Conservation (phyloP, 2,797 vertebrate species). For the Cygnus olor region DNA sequence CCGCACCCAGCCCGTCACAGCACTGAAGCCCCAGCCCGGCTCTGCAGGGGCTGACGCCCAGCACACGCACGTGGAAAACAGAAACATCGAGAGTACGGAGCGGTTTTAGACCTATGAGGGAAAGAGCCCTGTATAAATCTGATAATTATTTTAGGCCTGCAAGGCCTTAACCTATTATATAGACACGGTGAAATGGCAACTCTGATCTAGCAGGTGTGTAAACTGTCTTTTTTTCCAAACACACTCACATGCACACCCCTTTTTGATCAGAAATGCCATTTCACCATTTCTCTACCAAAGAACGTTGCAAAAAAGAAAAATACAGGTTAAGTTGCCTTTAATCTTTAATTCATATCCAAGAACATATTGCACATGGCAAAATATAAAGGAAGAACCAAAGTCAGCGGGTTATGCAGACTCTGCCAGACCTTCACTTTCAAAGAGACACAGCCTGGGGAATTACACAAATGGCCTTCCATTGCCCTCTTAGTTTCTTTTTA, state of each 20-base stretch:
- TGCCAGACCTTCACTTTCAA: constrained; percentile 79
- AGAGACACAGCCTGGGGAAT: constrained; percentile 84
- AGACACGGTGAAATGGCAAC: fast-evolving
- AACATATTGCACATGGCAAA: constrained; percentile 61
- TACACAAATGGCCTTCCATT: constrained; percentile 79
- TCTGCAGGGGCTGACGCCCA: no score
- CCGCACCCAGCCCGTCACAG: no score
- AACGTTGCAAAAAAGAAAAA: constrained; percentile 32
- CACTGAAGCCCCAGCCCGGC: no score
- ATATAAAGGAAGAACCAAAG: constrained; percentile 73
- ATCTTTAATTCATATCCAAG: constrained; percentile 79
- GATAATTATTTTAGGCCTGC: neutral
- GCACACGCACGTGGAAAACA: fast-evolving
- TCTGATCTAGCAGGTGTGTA: neutral
- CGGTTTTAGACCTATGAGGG: fast-evolving
- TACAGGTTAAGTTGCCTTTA: constrained; percentile 78
- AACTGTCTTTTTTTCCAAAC: neutral
- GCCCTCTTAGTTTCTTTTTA: constrained; percentile 81
- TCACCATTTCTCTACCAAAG: constrained; percentile 26
- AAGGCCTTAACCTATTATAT: neutral
- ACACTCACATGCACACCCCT: neutral
- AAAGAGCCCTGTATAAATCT: neutral
- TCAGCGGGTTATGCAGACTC: constrained; percentile 74
- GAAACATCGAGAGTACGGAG: fast-evolving
- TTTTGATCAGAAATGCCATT: neutral